Conservation (phyloP, 2,888 invertebrate genomes). For the Drosophila prostipennis region DNA sequence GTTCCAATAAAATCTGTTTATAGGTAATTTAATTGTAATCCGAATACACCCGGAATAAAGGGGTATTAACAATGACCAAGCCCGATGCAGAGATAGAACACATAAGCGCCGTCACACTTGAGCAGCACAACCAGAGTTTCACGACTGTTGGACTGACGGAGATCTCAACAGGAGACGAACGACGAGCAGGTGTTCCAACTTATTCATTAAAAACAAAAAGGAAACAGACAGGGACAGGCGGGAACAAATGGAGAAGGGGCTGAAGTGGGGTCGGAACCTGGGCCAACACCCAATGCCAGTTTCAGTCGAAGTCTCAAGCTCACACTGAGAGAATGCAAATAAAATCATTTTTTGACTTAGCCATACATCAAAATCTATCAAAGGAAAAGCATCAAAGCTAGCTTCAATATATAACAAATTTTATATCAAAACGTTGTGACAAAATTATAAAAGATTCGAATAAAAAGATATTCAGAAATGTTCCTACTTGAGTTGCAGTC, state of each 20-base stretch:
- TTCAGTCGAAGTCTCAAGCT: slow-evolving; percentile 3
- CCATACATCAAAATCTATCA: too few relatives aligned
- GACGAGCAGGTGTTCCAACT: slow-evolving; percentile 74
- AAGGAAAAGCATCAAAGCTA: too few relatives aligned
- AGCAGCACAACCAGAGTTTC: slow-evolving; percentile 48
- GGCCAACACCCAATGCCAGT: slow-evolving; percentile 30
- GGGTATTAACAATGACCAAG: slow-evolving; percentile 55
- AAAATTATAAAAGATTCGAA: not conserved
- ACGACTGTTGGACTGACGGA: slow-evolving; percentile 24
- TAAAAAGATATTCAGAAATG: too few relatives aligned
- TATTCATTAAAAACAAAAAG: slow-evolving; percentile 76
- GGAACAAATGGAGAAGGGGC: not conserved
- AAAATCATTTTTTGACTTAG: too few relatives aligned
- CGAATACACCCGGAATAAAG: slow-evolving; percentile 1
- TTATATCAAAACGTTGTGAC: not conserved
- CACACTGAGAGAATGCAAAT: not conserved
- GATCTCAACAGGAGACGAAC: slow-evolving; percentile 52
- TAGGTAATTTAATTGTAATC: not conserved
- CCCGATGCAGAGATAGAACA: slow-evolving; percentile 61
- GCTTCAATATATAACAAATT: not conserved
- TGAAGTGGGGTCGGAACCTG: slow-evolving; percentile 20
- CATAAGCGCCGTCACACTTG: slow-evolving; percentile 60
- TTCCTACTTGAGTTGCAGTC: too few relatives aligned
- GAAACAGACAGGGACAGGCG: slow-evolving; percentile 52
- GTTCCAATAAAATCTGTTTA: not conserved